A percentile compares a stretch with the other conserved stretches of the same genome.
Evolutionary conservation across 2,888 invertebrate species (phyloP).

Genomic region (Diarsia rubi): DNA sequence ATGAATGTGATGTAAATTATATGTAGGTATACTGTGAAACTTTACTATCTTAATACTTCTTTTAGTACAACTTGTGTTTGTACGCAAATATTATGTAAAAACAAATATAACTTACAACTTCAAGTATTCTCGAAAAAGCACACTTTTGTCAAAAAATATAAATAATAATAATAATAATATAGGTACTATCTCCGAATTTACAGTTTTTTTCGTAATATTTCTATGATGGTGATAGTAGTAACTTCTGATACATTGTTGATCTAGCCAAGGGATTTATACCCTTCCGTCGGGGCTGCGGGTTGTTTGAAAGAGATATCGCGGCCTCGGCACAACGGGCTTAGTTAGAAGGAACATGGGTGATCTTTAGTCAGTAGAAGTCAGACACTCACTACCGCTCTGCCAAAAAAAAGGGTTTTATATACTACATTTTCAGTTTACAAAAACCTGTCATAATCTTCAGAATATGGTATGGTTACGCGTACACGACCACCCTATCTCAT

Average conservation of each 20-base stretch:
- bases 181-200: background rate
- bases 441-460: background rate
- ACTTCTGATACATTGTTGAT: background rate
- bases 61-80: conserved; percentile 18
- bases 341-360: no score
- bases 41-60: background rate
- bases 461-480: background rate
- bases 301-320: no score
- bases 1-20: conserved; percentile 1
- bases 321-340: no score
- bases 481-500: no score
- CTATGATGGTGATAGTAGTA: background rate
- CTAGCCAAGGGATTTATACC: background rate
- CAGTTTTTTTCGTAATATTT: background rate
- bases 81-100: conserved; percentile 1
- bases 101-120: background rate
- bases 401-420: background rate
- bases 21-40: background rate
- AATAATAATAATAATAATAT: no score
- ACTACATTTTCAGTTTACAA: background rate
- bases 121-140: background rate
- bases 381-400: no score
- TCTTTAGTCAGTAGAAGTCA: no score
- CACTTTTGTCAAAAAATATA: no score
- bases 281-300: no score